These are phyloP conservation scores for Drosophila sulfurigaster DNA, from an alignment of 1,140 invertebrate genomes.

Conservation along the genomic window DNA sequence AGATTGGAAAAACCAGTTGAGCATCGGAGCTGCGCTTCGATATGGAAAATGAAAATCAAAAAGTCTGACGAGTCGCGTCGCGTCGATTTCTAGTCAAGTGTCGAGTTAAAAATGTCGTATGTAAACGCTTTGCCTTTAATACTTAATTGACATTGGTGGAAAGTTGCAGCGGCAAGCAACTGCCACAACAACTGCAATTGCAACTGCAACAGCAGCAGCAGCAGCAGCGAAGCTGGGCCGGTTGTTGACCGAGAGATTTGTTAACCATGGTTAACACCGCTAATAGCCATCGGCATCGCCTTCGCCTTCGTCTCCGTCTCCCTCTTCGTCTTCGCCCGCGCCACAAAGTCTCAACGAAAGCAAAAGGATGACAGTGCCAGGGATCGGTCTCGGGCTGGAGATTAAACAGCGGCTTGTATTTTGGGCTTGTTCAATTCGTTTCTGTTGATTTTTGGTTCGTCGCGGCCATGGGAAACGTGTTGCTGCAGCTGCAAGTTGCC, in stretches of 20 bases:
- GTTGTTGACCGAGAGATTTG: constrained; percentile 55
- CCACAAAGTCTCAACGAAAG: constrained; percentile 67
- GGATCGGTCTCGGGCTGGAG: background rate
- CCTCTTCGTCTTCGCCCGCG: constrained; percentile 44
- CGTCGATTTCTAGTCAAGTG: constrained; percentile 32
- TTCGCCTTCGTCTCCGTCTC: no score
- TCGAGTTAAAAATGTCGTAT: constrained; percentile 62
- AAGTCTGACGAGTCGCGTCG: constrained; percentile 2
- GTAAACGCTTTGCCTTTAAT: constrained; percentile 78
- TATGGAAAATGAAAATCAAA: constrained; percentile 59
- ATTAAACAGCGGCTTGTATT: no score
- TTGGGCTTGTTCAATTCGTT: constrained; percentile 2
- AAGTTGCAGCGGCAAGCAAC: constrained; percentile 61
- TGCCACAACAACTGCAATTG: background rate
- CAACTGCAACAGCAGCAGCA: constrained; percentile 14
- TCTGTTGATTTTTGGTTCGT: constrained; percentile 3
- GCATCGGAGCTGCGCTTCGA: constrained; percentile 12
- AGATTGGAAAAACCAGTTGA: constrained; percentile 58
- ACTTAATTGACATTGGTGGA: constrained; percentile 77
- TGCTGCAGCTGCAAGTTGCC: constrained; percentile 24
- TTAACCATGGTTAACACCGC: constrained; percentile 35
- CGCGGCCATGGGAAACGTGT: constrained; percentile 23
- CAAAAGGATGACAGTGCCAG: constrained; percentile 65
- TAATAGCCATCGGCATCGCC: constrained; percentile 26
- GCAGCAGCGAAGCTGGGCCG: constrained; percentile 29